Evolutionary conservation across 2,888 invertebrate species (phyloP).

Genomic region (Oxytorus armatus): DNA sequence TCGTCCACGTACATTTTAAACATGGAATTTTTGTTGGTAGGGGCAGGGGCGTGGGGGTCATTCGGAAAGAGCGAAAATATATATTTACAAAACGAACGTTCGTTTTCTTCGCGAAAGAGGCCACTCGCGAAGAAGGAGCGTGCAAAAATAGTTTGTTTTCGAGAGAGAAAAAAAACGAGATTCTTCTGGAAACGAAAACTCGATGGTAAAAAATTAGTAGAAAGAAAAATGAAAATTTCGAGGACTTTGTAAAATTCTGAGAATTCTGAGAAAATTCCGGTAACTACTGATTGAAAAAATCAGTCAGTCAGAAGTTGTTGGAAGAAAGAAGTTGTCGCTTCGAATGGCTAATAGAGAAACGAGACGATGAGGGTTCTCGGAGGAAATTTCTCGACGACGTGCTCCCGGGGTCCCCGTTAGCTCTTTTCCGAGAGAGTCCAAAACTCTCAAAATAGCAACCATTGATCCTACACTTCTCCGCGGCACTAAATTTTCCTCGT

Average conservation of each 20-base stretch:
- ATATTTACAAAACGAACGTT: conserved; percentile 49
- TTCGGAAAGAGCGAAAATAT: conserved; percentile 7
- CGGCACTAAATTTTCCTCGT: conserved; percentile 69
- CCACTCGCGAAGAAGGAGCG: neutral
- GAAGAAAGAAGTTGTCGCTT: neutral
- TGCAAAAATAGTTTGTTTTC: too few species aligned
- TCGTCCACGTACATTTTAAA: conserved; percentile 31
- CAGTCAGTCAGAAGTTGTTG: too few species aligned
- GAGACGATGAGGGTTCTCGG: neutral
- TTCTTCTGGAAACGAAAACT: too few species aligned
- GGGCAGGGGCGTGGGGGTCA: neutral
- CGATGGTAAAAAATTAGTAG: neutral
- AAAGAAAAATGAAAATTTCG: too few species aligned
- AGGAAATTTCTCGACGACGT: conserved; percentile 50
- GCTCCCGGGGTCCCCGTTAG: neutral
- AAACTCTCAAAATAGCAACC: conserved; percentile 81
- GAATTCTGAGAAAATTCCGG: too few species aligned
- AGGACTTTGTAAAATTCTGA: too few species aligned
- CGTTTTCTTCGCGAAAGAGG: conserved; percentile 54
- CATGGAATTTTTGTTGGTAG: conserved; percentile 14
- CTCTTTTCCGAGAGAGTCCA: conserved; percentile 59
- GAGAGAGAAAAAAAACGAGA: too few species aligned
- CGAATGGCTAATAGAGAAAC: neutral
- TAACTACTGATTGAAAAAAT: too few species aligned
- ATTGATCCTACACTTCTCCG: conserved; percentile 76